Evolutionary conservation across 2,888 invertebrate genomes (phyloP), one percentile per base, ranked within the genome.

Genomic region (Caenorhabditis parvicauda): DNA sequence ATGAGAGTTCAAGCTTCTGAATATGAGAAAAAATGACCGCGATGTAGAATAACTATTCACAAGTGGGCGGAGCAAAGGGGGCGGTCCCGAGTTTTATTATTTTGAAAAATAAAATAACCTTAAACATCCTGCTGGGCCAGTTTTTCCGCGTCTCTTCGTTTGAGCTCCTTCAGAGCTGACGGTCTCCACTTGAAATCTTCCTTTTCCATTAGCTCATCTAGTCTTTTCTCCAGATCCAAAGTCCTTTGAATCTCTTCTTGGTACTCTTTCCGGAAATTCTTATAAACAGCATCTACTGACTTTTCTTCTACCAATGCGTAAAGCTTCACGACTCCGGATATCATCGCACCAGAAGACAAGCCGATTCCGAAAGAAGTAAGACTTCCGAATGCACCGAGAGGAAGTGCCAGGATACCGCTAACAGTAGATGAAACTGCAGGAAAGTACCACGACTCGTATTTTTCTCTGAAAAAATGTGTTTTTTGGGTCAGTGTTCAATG

Each of bases 341-440:
- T 57, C 2, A 68, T 72, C 14, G 67, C 29, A 58, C 74, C 74
- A 7, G 67, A 66, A 9, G 70, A 50, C 19, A 70, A 44, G 12
- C 75, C 75, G 37, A 75, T 58, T 29, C 70, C 70, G 27, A 67
- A 46, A 19, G 75, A 71, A 37, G 73, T 73, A 14, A 66, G 56
- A n/a, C 60, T 53, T 47, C 75, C 75, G 3, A 68, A 22, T 3
- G 70, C 7, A 14, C 75, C 75, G 6, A 71, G 43, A 3, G 75
- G 75, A 42, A 74, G 72, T 32, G 72, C 55, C 55, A 75, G 73
- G 0, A 70, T 54, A 6, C 70, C 68, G 22, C 72, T 69, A 38
- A 73, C 74, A 68, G 57, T 14, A 41, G 73, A 74, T 74, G 75
- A 72, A 49, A 68, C 59, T 27, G 66, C 66, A 27, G 75, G 75